Base-by-base conservation (phyloP, 2,797 vertebrate genomes). In the Cuculus canorus region DNA sequence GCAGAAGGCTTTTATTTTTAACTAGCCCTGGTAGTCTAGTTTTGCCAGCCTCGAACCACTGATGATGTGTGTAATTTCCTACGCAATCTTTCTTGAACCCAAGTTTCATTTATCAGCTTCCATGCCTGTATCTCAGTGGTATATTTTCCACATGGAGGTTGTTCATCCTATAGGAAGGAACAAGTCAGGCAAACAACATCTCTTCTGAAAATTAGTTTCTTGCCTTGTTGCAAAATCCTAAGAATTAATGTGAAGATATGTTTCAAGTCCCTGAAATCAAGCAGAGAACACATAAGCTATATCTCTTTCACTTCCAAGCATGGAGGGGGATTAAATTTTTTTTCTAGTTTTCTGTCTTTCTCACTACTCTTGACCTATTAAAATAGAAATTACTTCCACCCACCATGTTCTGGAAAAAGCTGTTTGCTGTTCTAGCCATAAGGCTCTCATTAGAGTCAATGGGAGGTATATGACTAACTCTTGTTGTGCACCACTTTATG, bases 331-430 rank as follows among this genome's bases (percentile, higher is more conserved):
- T 59, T 50, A 17, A 25, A 25, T 21, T 3, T 71, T 84, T 3
- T 75, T 84, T 21, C 47, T 82, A 39, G 6, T 78, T 87, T 95
- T 95, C 77, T 68, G 35, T 65, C 72, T 92, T 93, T 95, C 54
- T 88, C 1, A 0, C 82, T 89, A 77, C 66, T 91, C 88, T 88
- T 79, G 53, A 82, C 73, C 82, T 84, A 65, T 93, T 95, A 86
- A 95, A 96, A 92, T 92, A 96, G 91, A 94, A 95, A 83, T 88
- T 77, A 35, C 69, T 93, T 92, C 92, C 93, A 85, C 88, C 93
- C 96, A 96, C 92, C 66, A 79, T 88, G 86, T 97, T 95, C 95
- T 96, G 82, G 92, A 91, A 93, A 94, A 86, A 92, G 79, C 90
- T 78, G 79, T 90, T 72, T 85, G 39, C 90, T 86, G 73, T 77